Conservation (phyloP, 2,888 invertebrate genomes). For the Orthosia incerta region DNA sequence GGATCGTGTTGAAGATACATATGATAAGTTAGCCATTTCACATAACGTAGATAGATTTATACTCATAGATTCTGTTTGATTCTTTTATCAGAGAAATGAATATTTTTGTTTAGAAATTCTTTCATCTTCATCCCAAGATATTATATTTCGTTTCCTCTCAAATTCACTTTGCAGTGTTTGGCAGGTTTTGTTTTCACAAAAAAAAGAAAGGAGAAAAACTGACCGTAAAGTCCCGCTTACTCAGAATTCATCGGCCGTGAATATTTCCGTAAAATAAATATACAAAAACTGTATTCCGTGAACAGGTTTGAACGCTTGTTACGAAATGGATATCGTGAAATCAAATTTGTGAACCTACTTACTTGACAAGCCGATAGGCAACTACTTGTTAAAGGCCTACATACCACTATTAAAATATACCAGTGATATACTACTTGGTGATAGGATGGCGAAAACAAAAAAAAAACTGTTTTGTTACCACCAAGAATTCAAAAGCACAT, state of each 20-base stretch:
- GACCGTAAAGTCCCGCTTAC: constrained; percentile 41
- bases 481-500: background rate
- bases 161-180: constrained; percentile 48
- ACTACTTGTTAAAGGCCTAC: constrained; percentile 16
- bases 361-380: constrained; percentile 54
- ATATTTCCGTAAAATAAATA: constrained; percentile 61
- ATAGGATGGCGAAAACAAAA: constrained; percentile 21
- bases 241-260: constrained; percentile 59
- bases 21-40: constrained; percentile 51
- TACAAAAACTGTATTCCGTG: constrained; percentile 54
- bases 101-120: constrained; percentile 46
- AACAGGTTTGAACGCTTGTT: constrained; percentile 73
- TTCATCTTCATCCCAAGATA: constrained; percentile 23
- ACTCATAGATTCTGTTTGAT: constrained; percentile 1
- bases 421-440: background rate
- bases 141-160: constrained; percentile 41
- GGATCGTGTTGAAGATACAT: constrained; percentile 44
- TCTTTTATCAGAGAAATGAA: constrained; percentile 22
- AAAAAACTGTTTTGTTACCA: background rate
- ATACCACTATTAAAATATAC: constrained; percentile 18
- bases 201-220: constrained; percentile 30
- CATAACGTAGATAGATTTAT: constrained; percentile 19
- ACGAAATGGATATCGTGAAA: constrained; percentile 82
- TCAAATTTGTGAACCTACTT: constrained; percentile 69
- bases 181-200: constrained; percentile 39